Conservation (phyloP, 2,888 invertebrate genomes). For the Cyclophora albipunctata region DNA sequence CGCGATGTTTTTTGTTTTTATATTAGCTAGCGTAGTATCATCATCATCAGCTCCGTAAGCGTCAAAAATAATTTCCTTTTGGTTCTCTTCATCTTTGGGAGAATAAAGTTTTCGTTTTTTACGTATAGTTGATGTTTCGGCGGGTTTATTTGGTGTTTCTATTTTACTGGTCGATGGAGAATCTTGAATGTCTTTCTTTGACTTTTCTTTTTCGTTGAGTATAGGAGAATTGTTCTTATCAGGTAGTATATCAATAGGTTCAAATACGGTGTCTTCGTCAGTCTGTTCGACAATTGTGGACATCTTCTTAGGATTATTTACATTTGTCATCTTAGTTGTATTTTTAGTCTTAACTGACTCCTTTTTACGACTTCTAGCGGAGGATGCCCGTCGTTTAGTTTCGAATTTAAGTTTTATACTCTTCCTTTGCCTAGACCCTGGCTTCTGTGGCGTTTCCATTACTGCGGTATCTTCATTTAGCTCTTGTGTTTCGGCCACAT, state of each 20-base stretch:
- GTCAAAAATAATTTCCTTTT: constrained; percentile 11
- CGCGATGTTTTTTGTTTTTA: constrained; percentile 16
- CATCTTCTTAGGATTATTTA: constrained; percentile 25
- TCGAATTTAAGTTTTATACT: constrained; percentile 29
- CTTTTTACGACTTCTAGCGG: constrained; percentile 12
- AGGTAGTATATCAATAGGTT: constrained; percentile 10
- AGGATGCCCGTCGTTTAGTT: constrained; percentile 3
- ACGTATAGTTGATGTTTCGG: constrained; percentile 12
- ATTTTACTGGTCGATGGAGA: background rate
- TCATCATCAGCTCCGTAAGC: constrained; percentile 15
- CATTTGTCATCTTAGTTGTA: constrained; percentile 14
- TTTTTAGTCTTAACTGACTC: constrained; percentile 18
- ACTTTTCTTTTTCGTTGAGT: no score
- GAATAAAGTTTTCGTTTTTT: constrained; percentile 59
- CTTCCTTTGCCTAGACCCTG: constrained; percentile 11
- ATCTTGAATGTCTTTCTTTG: no score
- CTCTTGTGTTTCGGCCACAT: background rate
- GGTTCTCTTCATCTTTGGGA: constrained; percentile 38
- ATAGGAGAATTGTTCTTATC: no score
- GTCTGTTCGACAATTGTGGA: constrained; percentile 35
- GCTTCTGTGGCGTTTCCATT: constrained; percentile 11
- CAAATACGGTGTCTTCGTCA: constrained; percentile 14
- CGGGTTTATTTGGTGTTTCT: constrained; percentile 1
- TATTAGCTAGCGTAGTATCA: constrained; percentile 18
- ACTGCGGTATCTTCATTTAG: background rate